A percentile compares a stretch with the other conserved stretches of the same genome.
phyloP scores from a whole-genome alignment of 2,888 invertebrate species.

The Aplocera efformata region DNA sequence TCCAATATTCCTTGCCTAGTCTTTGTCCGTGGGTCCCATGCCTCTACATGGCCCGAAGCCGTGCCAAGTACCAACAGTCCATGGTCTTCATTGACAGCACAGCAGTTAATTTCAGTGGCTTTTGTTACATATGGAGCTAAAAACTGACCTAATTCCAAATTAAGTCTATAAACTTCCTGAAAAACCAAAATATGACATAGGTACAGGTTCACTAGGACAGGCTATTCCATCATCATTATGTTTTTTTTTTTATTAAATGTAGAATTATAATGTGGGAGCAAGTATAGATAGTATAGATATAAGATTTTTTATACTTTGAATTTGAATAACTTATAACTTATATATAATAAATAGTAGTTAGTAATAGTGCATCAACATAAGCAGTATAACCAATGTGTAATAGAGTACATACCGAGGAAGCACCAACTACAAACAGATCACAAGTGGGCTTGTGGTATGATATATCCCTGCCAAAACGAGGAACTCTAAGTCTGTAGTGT shows the following conservation, averaged over 20 bases:
- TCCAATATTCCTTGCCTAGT: constrained; percentile 90
- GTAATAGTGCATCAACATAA: too few relatives aligned
- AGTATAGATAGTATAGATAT: too few relatives aligned
- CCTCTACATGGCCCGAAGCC: constrained; percentile 95
- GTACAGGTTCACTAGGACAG: too few relatives aligned
- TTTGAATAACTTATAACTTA: too few relatives aligned
- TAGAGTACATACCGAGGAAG: constrained; percentile 83
- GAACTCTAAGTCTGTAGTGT: constrained; percentile 94
- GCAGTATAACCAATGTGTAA: constrained; percentile 16
- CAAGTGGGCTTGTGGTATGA: constrained; percentile 93
- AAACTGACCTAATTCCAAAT: constrained; percentile 97
- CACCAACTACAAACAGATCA: constrained; percentile 96
- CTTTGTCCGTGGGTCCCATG: constrained; percentile 96
- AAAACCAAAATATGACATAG: constrained; percentile 27
- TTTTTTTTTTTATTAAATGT: too few relatives aligned
- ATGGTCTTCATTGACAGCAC: constrained; percentile 93
- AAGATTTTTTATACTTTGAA: too few relatives aligned
- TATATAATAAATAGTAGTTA: too few relatives aligned
- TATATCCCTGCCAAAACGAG: constrained; percentile 97
- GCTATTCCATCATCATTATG: too few relatives aligned
- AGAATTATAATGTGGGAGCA: too few relatives aligned
- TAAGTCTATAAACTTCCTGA: constrained; percentile 96
- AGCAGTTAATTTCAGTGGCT: constrained; percentile 88
- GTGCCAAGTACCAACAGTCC: constrained; percentile 93
- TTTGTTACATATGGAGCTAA: constrained; percentile 90